These are phyloP conservation scores for Aix galericulata DNA, from an alignment of 2,113 vertebrate species.

Conservation along the genomic window DNA sequence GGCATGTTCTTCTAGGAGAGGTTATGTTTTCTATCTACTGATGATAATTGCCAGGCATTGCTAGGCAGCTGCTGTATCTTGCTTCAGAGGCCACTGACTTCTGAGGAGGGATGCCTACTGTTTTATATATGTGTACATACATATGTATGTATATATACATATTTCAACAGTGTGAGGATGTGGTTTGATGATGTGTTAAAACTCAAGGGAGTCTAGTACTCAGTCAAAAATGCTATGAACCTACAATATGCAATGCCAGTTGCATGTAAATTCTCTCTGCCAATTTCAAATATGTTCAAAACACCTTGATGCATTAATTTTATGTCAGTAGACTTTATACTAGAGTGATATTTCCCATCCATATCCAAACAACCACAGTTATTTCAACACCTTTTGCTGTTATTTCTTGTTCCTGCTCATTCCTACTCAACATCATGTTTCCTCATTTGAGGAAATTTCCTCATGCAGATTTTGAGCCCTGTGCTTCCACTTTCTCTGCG, in stretches of 20 bases:
- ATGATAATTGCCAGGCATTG: not conserved
- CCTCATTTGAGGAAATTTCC: not conserved
- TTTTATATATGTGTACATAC: not conserved
- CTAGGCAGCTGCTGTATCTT: not conserved
- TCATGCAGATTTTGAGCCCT: not conserved
- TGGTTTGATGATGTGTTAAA: not conserved
- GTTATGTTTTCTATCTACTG: not conserved
- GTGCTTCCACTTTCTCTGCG: not conserved
- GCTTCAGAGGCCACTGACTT: not conserved
- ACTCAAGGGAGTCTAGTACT: accelerated
- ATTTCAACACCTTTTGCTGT: not conserved
- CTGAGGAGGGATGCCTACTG: not conserved
- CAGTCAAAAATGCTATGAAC: not conserved
- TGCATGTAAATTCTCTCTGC: not conserved
- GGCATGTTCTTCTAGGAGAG: not conserved
- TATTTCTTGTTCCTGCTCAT: not conserved
- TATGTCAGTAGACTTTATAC: not conserved
- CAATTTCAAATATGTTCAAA: not conserved
- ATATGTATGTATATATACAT: not conserved
- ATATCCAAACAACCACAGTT: not conserved
- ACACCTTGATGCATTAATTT: not conserved
- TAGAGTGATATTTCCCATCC: not conserved
- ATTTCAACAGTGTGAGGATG: not conserved
- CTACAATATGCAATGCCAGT: not conserved
- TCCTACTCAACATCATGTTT: not conserved